These are phyloP conservation scores for Zenarchopterus dispar DNA, from an alignment of 2,797 vertebrate species.

Conservation along the genomic window DNA sequence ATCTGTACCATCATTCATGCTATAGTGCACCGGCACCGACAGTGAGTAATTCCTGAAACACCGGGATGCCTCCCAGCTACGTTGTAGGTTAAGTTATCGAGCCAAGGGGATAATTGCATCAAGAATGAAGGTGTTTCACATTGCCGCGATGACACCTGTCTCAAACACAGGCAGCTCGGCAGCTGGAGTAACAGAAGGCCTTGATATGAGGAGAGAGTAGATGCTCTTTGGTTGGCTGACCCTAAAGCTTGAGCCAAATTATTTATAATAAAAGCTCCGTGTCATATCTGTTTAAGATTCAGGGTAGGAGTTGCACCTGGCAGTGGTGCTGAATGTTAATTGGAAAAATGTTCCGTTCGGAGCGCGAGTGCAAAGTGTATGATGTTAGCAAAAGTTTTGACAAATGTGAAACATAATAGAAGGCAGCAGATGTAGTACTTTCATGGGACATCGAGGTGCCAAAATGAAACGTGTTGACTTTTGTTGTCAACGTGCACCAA, in stretches of 20 bases:
- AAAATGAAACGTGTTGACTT: constrained; percentile 69
- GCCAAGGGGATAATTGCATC: constrained; percentile 69
- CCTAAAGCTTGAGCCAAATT: constrained; percentile 78
- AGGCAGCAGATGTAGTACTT: constrained; percentile 66
- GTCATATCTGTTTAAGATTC: constrained; percentile 83
- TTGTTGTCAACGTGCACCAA: constrained; percentile 70
- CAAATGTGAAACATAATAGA: constrained; percentile 56
- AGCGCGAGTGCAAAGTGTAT: constrained; percentile 23
- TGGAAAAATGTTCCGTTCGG: constrained; percentile 41
- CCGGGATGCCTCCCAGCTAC: constrained; percentile 50
- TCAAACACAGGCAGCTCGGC: constrained; percentile 55
- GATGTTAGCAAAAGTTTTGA: constrained; percentile 46
- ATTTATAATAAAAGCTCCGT: constrained; percentile 80
- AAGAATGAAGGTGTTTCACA: constrained; percentile 65
- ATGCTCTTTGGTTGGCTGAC: constrained; percentile 68
- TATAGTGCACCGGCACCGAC: constrained; percentile 66
- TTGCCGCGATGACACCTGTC: constrained; percentile 75
- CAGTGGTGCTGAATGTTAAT: constrained; percentile 74
- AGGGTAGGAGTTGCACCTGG: constrained; percentile 54
- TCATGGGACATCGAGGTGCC: constrained; percentile 42
- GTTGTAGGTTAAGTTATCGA: constrained; percentile 72
- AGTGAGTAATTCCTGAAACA: constrained; percentile 73
- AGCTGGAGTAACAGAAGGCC: constrained; percentile 82
- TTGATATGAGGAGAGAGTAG: constrained; percentile 75
- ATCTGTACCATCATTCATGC: constrained; percentile 80